A percentile compares a stretch with the other conserved stretches of the same genome.
Evolutionary conservation across 2,113 vertebrate genomes (phyloP).

Genomic region (Gasterosteus nipponicus): DNA sequence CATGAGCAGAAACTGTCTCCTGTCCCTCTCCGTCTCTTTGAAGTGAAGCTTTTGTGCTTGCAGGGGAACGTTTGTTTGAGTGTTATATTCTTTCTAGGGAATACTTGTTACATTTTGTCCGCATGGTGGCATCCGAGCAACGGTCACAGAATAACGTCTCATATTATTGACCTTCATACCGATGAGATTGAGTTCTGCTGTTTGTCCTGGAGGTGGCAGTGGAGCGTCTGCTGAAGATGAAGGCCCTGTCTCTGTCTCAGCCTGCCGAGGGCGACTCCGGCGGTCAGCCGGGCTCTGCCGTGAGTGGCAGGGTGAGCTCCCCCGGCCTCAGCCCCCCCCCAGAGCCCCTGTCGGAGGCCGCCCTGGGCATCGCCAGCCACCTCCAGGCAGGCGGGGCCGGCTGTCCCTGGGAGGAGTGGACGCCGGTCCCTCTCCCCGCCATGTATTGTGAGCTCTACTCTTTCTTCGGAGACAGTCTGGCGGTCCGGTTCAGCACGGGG

Average conservation of each 20-base stretch:
- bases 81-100: too few species aligned
- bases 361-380: constrained; percentile 80
- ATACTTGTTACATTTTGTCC: too few species aligned
- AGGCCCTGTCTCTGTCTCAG: constrained; percentile 79
- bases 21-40: not conserved
- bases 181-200: not conserved
- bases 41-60: too few species aligned
- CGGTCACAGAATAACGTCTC: not conserved
- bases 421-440: constrained; percentile 80
- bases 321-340: constrained; percentile 84
- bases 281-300: constrained; percentile 28
- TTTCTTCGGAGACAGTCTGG: constrained; percentile 93
- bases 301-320: constrained; percentile 69
- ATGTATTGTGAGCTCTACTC: constrained; percentile 92
- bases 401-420: constrained; percentile 77
- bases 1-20: too few species aligned
- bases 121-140: not conserved
- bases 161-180: not conserved
- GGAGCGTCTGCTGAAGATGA: constrained; percentile 92
- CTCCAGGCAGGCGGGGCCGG: constrained; percentile 77
- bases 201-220: constrained; percentile 86
- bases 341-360: constrained; percentile 76
- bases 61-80: too few species aligned
- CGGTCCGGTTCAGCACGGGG: constrained; percentile 88
- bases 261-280: constrained; percentile 49